Base-by-base conservation (phyloP, 2,113 vertebrate species). In the Trachemys scripta region DNA sequence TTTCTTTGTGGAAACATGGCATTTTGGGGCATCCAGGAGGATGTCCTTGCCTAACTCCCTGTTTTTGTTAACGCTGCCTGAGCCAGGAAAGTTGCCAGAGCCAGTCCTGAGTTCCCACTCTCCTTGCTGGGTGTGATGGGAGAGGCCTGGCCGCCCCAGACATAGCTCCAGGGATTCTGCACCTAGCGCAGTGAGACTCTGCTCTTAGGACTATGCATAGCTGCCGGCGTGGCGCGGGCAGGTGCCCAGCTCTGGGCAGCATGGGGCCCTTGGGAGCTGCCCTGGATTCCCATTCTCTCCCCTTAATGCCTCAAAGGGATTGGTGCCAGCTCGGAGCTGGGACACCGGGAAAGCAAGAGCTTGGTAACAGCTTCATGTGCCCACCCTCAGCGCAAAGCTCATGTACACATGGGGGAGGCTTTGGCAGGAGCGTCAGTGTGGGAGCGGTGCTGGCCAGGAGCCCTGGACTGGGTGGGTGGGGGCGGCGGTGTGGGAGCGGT, bases 401-500 rank as follows among this genome's bases (percentile, higher is more conserved):
- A 4, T 31, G 13, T 16, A 35, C 62, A 65, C 13, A 2, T 7
- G 31, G 7, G 62, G 31, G 31, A 31, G 12, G 27, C 29, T 31
- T 13, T 27, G 10, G 56, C 56, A 5, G 56, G 56, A 25, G 56
- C 10, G 11, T 29, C 25, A 0, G 50, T 10, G 20, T 2, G 3
- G 38, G 11, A 31, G 10, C 27, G 29, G 53, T 6, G 16, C 45
- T 25, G 16, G 2, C 22, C 1, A 2, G 24, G 2, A 81, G 47
- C 13, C 35, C 20, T 6, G 6, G 51, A 22, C 50, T 2, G 25
- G 47, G 49, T 0, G 1, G 57, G 69, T 8, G 42, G 17, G 54
- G 4, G 47, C 2, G 0, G 2, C 0, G 13, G 31, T 10, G 5
- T 45, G 27, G 1, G 22, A 59, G 62, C 22, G 17, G n/a, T 6